Evolutionary conservation across 2,113 vertebrate genomes (phyloP).

Genomic region (Onychostoma macrolepis): DNA sequence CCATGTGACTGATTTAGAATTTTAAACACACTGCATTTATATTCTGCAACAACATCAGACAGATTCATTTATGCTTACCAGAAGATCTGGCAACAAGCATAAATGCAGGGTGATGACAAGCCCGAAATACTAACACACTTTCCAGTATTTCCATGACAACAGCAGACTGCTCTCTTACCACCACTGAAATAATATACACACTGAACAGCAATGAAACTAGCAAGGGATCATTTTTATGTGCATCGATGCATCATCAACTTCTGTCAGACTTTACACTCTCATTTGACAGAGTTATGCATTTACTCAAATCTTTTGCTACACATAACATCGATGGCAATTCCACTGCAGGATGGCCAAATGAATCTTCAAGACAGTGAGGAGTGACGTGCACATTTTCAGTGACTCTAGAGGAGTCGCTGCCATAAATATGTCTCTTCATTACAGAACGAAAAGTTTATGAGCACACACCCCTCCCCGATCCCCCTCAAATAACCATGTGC

Average conservation of each 20-base stretch:
- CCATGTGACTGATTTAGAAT: not conserved
- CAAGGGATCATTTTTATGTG: constrained; percentile 6
- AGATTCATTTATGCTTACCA: constrained; percentile 16
- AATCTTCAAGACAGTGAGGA: not conserved
- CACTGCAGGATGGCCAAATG: not conserved
- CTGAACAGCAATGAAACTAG: not conserved
- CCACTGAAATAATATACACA: not conserved
- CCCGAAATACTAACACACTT: constrained; percentile 14
- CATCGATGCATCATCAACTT: not conserved
- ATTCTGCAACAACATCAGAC: constrained; percentile 1
- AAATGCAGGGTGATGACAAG: constrained; percentile 22
- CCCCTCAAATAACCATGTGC: not conserved
- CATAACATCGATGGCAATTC: constrained; percentile 18
- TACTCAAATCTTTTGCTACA: not conserved
- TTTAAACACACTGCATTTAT: not conserved
- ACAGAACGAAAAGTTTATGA: constrained; percentile 1
- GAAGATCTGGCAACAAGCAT: constrained; percentile 13
- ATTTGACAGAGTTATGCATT: constrained; percentile 35
- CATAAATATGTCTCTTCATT: constrained; percentile 46
- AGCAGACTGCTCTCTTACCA: constrained; percentile 26
- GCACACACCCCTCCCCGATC: not conserved
- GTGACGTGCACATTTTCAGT: constrained; percentile 33
- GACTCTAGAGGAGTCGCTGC: constrained; percentile 22
- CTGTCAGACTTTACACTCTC: constrained; percentile 14
- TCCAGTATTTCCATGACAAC: constrained; percentile 26